Base-by-base conservation (phyloP, 1,140 invertebrate species). In the Sycobia sp. region DNA sequence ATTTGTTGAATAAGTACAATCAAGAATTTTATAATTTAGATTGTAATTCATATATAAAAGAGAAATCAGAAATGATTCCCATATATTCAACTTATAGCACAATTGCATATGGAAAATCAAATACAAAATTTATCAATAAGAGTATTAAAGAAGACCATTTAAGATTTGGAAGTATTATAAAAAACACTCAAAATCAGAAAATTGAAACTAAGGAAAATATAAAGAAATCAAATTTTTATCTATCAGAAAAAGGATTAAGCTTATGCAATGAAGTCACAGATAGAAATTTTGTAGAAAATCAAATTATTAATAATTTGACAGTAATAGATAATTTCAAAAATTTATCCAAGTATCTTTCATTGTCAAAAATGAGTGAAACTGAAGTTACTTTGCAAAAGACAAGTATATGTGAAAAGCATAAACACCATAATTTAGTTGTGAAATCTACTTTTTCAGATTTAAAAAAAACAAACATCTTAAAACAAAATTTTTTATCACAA, bases 401-500 rank as follows among this genome's bases (percentile, higher is more conserved):
- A 14, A 56, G n/a, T 49, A 18, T 34, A 34, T 3, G 11, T 23
- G 34, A 27, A 14, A 3, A 18, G 14, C 23, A 9, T 9, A 50
- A 53, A 13, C 38, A 61, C 36, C 44, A 3, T 23, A 32, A 54
- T 20, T 39, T 34, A 0, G 66, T 73, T n/a, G 65, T 67, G 0
- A 67, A 69, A 51, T 71, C 69, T 1, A 74, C 69, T 8, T 47
- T 34, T 3, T 11, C 61, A 39, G 71, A 71, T n/a, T 23, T 75
- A 25, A 58, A 62, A 61, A 71, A 20, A 68, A 67, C 1, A 63
- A 51, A 2, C 16, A 32, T 32, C 11, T 7, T 32, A 4, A 32
- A 32, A 32, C 29, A 32, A 32, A 32, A 4, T 32, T 4, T 74
- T 4, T 27, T 75, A 10, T 67, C 62, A 11, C 63, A 62, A 22